Base-by-base conservation (phyloP, 2,113 vertebrate genomes). In the Pseudopipra pipra region DNA sequence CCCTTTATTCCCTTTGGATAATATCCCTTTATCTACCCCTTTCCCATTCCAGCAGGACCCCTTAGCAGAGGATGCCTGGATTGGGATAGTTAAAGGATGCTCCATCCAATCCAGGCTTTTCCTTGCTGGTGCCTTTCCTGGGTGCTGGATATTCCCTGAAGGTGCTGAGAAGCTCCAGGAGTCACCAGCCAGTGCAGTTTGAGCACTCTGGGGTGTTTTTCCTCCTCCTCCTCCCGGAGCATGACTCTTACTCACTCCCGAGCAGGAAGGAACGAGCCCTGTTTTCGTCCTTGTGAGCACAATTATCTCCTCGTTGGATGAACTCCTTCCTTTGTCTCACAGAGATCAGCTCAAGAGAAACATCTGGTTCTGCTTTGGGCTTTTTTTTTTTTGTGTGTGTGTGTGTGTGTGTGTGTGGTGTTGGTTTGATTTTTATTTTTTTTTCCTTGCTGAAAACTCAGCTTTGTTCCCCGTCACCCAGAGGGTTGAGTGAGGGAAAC, bases 331-430 rank as follows among this genome's bases (percentile, higher is more conserved):
- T 90, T 89, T 91, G 80, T 89, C 93, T 89, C 37, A 5, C 59
- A 20, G 37, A 78, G 90, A 88, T 71, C 83, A 51, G 79, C 44
- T 61, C 44, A 7, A 41, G 70, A 2, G 1, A 37, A 88, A 96
- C 91, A 85, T 93, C 91, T 89, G 94, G 31, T 95, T 89, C 90
- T 91, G 76, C 67, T 93, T 80, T 84, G 39, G 30, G 12, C n/a
- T 58, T 21, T 54, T 4, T 23, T 14, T 31, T 51, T n/a, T 41
- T 31, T n/a, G n/a, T n/a, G n/a, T n/a, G n/a, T 37, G 37, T 37
- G 37, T 37, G 58, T 21, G 9, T 31, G 41, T 27, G 52, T 54
- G 12, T 28, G 27, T 41, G 47, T 49, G 47, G 47, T 49, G 47
- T 65, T 6, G 20, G 31, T 58, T 58, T n/a, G 20, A 8, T 12